Evolutionary conservation across 2,888 invertebrate species (phyloP).

Genomic region (Trachelus iudaicus): DNA sequence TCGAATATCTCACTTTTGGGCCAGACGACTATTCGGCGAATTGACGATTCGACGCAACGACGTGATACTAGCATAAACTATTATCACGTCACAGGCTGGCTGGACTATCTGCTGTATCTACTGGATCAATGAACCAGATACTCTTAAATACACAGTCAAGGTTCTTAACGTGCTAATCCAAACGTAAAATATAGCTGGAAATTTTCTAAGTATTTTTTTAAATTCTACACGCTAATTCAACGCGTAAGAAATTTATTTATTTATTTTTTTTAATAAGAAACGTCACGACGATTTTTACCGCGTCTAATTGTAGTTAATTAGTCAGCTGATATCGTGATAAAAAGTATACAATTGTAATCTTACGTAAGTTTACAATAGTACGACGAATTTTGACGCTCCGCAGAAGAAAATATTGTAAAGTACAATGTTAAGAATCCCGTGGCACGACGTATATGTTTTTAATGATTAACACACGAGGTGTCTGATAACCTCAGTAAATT

Average conservation of each 20-base stretch:
- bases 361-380: too few species aligned
- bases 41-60: too few species aligned
- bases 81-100: background rate
- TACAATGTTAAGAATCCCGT: background rate
- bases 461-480: background rate
- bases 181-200: background rate
- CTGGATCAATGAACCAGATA: background rate
- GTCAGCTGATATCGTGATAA: background rate
- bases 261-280: background rate
- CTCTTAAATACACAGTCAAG: background rate
- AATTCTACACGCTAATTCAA: background rate
- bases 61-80: background rate
- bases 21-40: too few species aligned
- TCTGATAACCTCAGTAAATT: background rate
- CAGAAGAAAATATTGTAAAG: background rate
- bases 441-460: background rate
- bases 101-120: background rate
- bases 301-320: background rate
- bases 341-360: too few species aligned
- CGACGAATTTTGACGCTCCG: background rate
- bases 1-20: too few species aligned
- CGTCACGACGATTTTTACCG: background rate
- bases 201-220: background rate
- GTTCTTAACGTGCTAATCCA: background rate
- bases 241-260: background rate